Conservation (phyloP, 2,888 invertebrate genomes). For the Drosophila atroscutellata region DNA sequence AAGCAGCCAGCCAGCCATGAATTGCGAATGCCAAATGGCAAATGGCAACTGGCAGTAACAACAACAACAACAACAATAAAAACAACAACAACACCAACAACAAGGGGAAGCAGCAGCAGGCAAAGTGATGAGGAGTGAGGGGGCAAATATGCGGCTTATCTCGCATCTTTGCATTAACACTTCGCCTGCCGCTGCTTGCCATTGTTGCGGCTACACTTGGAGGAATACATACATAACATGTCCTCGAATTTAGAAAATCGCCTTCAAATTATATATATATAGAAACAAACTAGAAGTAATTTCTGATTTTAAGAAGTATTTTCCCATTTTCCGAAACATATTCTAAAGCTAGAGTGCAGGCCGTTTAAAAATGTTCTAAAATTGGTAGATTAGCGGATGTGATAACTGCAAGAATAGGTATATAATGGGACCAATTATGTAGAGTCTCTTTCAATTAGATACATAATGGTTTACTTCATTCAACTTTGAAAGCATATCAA, state of each 20-base stretch:
- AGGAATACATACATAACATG: background rate
- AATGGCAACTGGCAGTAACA: conserved; percentile 6
- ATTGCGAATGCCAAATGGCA: conserved; percentile 24
- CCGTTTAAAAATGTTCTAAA: background rate
- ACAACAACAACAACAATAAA: background rate
- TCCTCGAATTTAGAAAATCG: background rate
- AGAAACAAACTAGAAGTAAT: no score
- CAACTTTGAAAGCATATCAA: background rate
- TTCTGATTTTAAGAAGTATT: background rate
- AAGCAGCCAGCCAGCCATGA: conserved; percentile 54
- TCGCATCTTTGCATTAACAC: conserved; percentile 76
- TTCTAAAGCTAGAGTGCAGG: background rate
- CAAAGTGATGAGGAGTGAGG: conserved; percentile 7
- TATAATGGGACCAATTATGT: background rate
- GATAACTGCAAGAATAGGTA: background rate
- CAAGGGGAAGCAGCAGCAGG: conserved; percentile 20
- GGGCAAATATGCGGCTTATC: conserved; percentile 65
- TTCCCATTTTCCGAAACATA: background rate
- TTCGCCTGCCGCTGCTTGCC: conserved; percentile 51
- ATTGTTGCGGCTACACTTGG: conserved; percentile 36
- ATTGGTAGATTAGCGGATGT: background rate
- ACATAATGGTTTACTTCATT: no score
- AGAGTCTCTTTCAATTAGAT: background rate
- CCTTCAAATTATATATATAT: background rate
- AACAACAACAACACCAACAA: conserved; percentile 1